Conservation (phyloP, 2,888 invertebrate genomes). For the Disparrhopalites patrizii region DNA sequence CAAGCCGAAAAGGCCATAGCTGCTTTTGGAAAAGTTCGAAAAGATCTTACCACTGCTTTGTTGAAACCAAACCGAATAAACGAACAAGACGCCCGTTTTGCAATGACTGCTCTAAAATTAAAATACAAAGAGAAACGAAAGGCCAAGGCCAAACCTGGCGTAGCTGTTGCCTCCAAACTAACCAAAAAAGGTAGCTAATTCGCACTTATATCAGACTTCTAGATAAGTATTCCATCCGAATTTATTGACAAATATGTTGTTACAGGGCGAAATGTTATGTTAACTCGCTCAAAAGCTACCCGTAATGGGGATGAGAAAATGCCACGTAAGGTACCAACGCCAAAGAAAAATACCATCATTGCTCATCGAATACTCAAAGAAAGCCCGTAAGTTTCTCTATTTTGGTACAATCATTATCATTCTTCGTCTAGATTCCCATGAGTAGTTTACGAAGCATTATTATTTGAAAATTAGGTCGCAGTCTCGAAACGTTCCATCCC, state of each 20-base stretch:
- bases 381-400: constrained; percentile 2
- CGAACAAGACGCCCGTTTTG: constrained; percentile 47
- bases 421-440: not conserved
- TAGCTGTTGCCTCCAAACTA: constrained; percentile 38
- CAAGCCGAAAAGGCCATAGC: constrained; percentile 24
- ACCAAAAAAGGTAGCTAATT: constrained; percentile 48
- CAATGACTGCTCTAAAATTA: constrained; percentile 46
- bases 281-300: constrained; percentile 41
- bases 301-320: not conserved
- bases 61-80: constrained; percentile 42
- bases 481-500: constrained; percentile 47
- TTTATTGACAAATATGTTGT: not conserved
- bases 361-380: constrained; percentile 8
- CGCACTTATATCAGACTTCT: no score
- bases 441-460: no score
- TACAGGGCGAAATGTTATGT: constrained; percentile 34
- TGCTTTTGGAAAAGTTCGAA: constrained; percentile 14
- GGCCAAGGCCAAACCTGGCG: constrained; percentile 37
- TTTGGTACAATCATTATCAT: not conserved
- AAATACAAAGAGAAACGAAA: constrained; percentile 42
- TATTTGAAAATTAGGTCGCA: constrained; percentile 15
- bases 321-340: not conserved
- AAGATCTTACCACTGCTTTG: constrained; percentile 27
- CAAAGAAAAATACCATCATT: constrained; percentile 1
- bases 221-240: no score